phyloP scores from a whole-genome alignment of 2,888 invertebrate genomes.

The Microchrysa polita region DNA sequence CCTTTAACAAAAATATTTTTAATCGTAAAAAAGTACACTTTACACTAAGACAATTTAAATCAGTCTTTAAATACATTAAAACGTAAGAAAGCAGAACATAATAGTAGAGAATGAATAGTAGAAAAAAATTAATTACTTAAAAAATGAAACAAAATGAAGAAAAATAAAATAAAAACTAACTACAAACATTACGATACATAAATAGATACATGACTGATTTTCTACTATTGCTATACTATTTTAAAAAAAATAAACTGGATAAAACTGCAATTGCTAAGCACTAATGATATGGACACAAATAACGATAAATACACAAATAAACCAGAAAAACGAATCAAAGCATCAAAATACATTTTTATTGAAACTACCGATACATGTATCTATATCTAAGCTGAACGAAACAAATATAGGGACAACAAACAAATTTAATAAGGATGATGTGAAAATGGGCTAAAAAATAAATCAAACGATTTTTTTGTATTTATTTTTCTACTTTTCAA shows the following conservation, averaged over 20 bases:
- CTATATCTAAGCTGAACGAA: background rate
- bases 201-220: conserved; percentile 53
- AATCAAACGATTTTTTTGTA: conserved; percentile 26
- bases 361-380: conserved; percentile 5
- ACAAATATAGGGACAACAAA: background rate
- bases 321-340: conserved; percentile 7
- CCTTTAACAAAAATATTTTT: conserved; percentile 27
- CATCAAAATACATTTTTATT: background rate
- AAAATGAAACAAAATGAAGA: conserved; percentile 48
- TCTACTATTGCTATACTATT: conserved; percentile 50
- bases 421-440: background rate
- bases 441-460: background rate
- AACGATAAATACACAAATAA: conserved; percentile 10
- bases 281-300: conserved; percentile 6
- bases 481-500: conserved; percentile 43
- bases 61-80: background rate
- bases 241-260: conserved; percentile 47
- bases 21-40: background rate
- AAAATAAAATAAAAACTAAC: conserved; percentile 49
- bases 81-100: too few species aligned
- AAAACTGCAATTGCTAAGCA: conserved; percentile 41
- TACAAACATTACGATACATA: conserved; percentile 51
- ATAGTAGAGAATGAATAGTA: too few species aligned
- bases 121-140: conserved; percentile 43
- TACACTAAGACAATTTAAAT: background rate